Evolutionary conservation across 2,797 vertebrate species (phyloP).

Genomic region (Sandelia bainsii): DNA sequence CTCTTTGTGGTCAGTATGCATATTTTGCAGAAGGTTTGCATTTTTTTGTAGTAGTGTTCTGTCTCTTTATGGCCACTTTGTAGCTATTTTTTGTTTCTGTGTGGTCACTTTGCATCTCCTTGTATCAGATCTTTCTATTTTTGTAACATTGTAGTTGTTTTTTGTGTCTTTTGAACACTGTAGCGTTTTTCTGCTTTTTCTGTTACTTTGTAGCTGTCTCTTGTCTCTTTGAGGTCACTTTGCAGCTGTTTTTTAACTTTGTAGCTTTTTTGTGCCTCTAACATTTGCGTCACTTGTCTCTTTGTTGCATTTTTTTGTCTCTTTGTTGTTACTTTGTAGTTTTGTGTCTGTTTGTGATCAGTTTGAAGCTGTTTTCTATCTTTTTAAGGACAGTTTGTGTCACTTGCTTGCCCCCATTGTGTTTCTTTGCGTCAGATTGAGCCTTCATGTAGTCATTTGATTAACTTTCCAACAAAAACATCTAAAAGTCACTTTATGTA

Average conservation of each 20-base stretch:
- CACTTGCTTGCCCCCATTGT: neutral
- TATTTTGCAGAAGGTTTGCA: neutral
- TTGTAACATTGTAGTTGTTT: too few species aligned
- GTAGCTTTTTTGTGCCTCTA: too few species aligned
- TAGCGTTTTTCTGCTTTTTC: too few species aligned
- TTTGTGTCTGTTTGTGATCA: neutral
- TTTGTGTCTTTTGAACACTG: too few species aligned
- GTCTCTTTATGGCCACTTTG: too few species aligned
- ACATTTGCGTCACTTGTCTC: too few species aligned
- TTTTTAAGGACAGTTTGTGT: neutral
- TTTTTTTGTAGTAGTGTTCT: neutral
- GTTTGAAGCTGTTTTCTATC: neutral
- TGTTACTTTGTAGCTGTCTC: neutral
- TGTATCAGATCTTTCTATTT: too few species aligned
- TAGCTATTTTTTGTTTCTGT: neutral
- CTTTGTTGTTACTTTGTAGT: neutral
- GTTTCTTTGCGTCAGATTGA: neutral
- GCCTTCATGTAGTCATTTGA: neutral
- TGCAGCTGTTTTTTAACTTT: too few species aligned
- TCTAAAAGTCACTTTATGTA: neutral
- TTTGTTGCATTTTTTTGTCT: neutral
- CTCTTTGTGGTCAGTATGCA: too few species aligned
- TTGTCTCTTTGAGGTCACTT: too few species aligned
- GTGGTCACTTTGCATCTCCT: neutral
- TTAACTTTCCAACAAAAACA: neutral